Evolutionary conservation across 1,140 invertebrate species (phyloP).

Genomic region (Sarcophaga peregrina): DNA sequence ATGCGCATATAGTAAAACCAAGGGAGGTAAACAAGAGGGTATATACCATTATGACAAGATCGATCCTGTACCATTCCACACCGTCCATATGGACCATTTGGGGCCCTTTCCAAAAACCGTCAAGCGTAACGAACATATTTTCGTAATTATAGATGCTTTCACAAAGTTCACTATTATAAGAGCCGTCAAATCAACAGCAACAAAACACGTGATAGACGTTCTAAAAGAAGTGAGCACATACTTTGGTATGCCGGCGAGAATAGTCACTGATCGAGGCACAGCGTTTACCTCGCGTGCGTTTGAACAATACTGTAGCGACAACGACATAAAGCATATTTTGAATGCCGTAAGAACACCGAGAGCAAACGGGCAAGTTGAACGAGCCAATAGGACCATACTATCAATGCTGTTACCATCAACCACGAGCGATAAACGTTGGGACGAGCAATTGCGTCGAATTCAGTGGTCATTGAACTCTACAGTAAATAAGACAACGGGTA

Average conservation of each 20-base stretch:
- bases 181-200: conserved; percentile 50
- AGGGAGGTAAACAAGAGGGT: conserved; percentile 45
- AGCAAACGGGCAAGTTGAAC: conserved; percentile 52
- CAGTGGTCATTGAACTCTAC: conserved; percentile 42
- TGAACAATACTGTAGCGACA: too few relatives aligned
- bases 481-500: conserved; percentile 22
- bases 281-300: too few relatives aligned
- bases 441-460: conserved; percentile 13
- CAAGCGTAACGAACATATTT: conserved; percentile 51
- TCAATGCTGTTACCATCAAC: conserved; percentile 3
- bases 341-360: conserved; percentile 53
- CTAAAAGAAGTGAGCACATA: conserved; percentile 32
- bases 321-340: too few relatives aligned
- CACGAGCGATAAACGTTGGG: conserved; percentile 28
- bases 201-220: conserved; percentile 45
- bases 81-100: too few relatives aligned
- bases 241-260: conserved; percentile 46
- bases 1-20: conserved; percentile 45
- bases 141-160: conserved; percentile 54
- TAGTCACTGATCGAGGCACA: conserved; percentile 60
- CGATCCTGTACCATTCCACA: too few relatives aligned
- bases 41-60: too few relatives aligned
- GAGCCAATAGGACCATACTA: conserved; percentile 46
- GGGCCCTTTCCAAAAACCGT: too few relatives aligned
- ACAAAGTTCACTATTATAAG: conserved; percentile 51